Conservation (phyloP, 2,113 vertebrate genomes). For the Cranoglanis bouderius region DNA sequence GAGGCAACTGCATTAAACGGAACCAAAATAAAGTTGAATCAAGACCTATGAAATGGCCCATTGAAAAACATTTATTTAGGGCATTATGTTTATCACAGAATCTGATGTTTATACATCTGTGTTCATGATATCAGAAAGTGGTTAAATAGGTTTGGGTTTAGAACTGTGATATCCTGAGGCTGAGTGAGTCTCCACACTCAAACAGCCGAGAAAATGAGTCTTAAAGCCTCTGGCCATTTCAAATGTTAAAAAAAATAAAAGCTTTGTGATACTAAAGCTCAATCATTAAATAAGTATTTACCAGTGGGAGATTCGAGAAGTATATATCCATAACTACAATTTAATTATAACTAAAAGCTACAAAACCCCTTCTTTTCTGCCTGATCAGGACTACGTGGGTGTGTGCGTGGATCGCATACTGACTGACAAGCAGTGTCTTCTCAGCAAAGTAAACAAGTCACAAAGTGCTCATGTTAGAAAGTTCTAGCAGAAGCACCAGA, state of each 20-base stretch:
- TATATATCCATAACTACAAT: not conserved
- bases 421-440: not conserved
- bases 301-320: not conserved
- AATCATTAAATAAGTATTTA: not conserved
- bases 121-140: not conserved
- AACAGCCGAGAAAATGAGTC: not conserved
- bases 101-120: not conserved
- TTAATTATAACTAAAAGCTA: not conserved
- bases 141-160: not conserved
- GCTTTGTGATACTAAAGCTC: not conserved
- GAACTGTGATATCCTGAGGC: not conserved
- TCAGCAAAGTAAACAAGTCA: not conserved
- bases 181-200: not conserved
- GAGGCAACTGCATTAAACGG: not conserved
- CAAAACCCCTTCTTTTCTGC: not conserved
- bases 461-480: not conserved
- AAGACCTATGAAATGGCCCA: not conserved
- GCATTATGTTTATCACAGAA: not conserved
- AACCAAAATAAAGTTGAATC: not conserved
- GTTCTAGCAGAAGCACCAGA: not conserved
- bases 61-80: not conserved
- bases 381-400: not conserved
- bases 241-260: not conserved
- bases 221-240: not conserved
- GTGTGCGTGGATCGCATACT: not conserved